Evolutionary conservation across 2,888 invertebrate species (phyloP), one percentile per base, ranked within the genome.

Genomic region (Trichopria drosophilae): DNA sequence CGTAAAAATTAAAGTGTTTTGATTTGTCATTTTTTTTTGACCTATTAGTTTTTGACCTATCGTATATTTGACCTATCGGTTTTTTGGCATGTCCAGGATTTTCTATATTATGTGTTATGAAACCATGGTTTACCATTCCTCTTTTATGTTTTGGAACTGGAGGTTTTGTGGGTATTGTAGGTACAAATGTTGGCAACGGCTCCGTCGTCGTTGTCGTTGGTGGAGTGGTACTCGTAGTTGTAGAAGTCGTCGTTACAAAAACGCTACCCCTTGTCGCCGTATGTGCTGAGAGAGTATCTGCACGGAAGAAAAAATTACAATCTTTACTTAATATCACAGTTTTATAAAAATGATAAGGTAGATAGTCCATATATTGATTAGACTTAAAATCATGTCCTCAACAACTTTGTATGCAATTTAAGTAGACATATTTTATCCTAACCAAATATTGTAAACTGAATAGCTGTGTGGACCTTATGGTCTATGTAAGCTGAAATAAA

Each of bases 131-230:
- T 47, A 72, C 74, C 68, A 72, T 71, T 44, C 90, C 90, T 57
- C 91, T 80, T 61, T 86, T 82, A 62, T 87, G 85, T 44, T 84
- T 83, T 2, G 90, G 88, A 61, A 89, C 82, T 0, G 87, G 84
- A 1, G 84, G 82, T 61, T 80, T 79, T 20, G 75, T 76, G 62
- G 60, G 81, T 76, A 57, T 77, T 66, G 71, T 79, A 66, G 57
- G 81, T 73, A 4, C 73, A 68, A 57, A 73, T 2, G 76, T 75
- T 3, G 75, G 71, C 18, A 65, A 60, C n/a, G 69, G 59, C 15
- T 72, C 73, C 34, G 67, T 72, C 13, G 65, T 58, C 1, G 80
- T 80, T n/a, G 80, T 78, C 48, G 79, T 76, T 39, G 79, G 57
- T 75, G 79, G 71, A 51, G 80, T 78, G 45, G 79, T 79, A 10